Conservation (phyloP, 2,797 vertebrate genomes). For the Chaetophractus vellerosus region DNA sequence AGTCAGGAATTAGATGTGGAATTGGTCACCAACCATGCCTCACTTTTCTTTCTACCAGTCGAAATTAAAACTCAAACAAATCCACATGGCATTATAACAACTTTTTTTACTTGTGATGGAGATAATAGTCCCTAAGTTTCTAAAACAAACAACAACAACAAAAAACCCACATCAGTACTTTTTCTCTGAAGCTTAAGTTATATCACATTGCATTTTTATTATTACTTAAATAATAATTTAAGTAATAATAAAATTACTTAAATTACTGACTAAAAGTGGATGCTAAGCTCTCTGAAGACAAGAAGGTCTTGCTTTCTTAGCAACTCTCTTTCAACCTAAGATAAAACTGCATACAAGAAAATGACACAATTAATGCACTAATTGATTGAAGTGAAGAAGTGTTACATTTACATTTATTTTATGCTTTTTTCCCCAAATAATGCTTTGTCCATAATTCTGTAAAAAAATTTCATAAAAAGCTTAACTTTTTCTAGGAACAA, state of each 20-base stretch:
- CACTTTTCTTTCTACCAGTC: background rate
- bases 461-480: background rate
- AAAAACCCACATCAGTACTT: background rate
- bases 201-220: background rate
- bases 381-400: background rate
- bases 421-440: background rate
- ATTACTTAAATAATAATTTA: too few relatives aligned
- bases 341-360: background rate
- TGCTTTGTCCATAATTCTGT: background rate
- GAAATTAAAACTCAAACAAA: conserved; percentile 39
- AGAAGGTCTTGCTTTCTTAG: background rate
- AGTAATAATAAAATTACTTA: too few relatives aligned
- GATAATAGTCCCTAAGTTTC: background rate
- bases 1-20: background rate
- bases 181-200: background rate
- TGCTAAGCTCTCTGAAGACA: background rate
- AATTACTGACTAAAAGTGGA: background rate
- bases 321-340: background rate
- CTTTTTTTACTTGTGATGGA: background rate
- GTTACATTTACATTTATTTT: background rate
- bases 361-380: background rate
- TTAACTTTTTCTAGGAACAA: background rate
- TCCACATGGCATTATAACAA: background rate
- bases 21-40: background rate
- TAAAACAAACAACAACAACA: background rate